A percentile compares a stretch with the other conserved stretches of the same genome.
Conservation (phyloP, 2,888 invertebrate genomes). For the Bombylius major region DNA sequence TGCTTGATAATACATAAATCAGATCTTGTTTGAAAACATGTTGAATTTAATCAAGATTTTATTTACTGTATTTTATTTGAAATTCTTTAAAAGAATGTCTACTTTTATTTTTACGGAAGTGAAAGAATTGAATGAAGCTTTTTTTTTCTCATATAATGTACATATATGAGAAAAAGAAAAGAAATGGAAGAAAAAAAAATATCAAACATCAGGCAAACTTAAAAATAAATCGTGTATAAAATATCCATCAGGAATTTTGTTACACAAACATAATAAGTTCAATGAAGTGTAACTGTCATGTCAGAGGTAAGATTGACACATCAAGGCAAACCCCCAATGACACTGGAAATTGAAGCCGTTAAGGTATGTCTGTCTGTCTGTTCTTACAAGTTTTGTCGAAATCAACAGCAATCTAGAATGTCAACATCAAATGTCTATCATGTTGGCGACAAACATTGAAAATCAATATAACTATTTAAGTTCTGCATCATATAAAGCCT, state of each 20-base stretch:
- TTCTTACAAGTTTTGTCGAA: constrained; percentile 9
- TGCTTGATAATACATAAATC: too few species aligned
- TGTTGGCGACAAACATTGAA: background rate
- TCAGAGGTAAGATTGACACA: constrained; percentile 12
- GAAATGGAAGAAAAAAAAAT: background rate
- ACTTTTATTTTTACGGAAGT: too few species aligned
- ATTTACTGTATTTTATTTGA: too few species aligned
- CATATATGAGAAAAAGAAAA: too few species aligned
- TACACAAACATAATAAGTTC: constrained; percentile 1
- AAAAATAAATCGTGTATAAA: constrained; percentile 7
- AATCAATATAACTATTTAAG: background rate
- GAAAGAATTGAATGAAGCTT: too few species aligned
- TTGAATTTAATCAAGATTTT: too few species aligned
- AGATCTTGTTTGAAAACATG: too few species aligned
- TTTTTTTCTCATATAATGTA: too few species aligned
- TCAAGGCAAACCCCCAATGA: constrained; percentile 8
- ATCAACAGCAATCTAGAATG: constrained; percentile 6
- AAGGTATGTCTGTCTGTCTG: constrained; percentile 1
- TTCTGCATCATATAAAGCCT: background rate
- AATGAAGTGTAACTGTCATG: constrained; percentile 12
- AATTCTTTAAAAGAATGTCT: too few species aligned
- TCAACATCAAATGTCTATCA: constrained; percentile 9
- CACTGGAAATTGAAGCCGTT: background rate
- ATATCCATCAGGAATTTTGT: constrained; percentile 1
- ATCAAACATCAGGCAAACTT: background rate